A percentile compares a stretch with the other conserved stretches of the same genome.
Evolutionary conservation across 2,113 vertebrate genomes (phyloP).

Genomic region (Petaurus breviceps): DNA sequence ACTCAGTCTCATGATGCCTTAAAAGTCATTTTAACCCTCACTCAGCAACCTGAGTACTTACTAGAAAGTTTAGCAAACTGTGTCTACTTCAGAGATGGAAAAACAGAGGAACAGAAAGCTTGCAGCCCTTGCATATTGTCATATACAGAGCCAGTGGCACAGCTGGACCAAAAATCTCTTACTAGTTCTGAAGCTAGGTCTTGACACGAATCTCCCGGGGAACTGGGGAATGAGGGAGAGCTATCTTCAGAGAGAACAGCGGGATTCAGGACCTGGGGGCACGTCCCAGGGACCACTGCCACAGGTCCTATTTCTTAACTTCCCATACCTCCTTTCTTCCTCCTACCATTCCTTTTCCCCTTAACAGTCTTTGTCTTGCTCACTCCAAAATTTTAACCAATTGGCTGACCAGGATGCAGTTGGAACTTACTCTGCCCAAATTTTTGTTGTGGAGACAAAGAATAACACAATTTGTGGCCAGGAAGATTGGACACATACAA

Average conservation of each 20-base stretch:
- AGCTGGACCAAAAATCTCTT: neutral
- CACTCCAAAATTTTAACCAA: neutral
- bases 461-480: neutral
- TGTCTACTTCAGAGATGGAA: neutral
- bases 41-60: neutral
- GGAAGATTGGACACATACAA: neutral
- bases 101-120: neutral
- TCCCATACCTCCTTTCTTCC: constrained; percentile 1
- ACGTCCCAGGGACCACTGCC: neutral
- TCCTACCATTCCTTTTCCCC: constrained; percentile 44
- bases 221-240: neutral
- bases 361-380: neutral
- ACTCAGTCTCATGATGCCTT: neutral
- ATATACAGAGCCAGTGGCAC: neutral
- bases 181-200: neutral
- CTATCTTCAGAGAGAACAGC: neutral
- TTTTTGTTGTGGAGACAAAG: neutral
- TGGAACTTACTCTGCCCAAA: neutral
- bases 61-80: neutral
- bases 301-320: neutral
- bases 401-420: neutral
- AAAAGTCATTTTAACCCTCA: neutral
- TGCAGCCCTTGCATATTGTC: neutral
- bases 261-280: neutral
- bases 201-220: neutral